Evolutionary conservation across 2,888 invertebrate species (phyloP).

Genomic region (Drosophila atripex): DNA sequence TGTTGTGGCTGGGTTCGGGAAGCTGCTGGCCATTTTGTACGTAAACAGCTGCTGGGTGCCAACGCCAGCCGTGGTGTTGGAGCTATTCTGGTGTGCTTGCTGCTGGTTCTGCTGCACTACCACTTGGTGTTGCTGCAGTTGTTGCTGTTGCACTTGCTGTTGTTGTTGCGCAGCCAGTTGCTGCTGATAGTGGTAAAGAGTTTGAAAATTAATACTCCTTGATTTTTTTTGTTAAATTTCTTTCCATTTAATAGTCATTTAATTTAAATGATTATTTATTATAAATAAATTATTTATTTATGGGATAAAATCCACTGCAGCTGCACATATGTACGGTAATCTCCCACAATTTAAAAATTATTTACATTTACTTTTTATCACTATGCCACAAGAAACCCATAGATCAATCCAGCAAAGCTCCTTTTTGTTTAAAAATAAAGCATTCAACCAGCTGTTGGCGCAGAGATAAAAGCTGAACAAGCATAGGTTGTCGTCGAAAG

Average conservation of each 20-base stretch:
- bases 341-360: no score
- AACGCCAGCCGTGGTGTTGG: conserved; percentile 85
- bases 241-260: no score
- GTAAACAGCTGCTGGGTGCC: conserved; percentile 90
- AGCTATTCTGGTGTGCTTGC: conserved; percentile 85
- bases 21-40: conserved; percentile 94
- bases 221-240: no score
- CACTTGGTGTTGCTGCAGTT: conserved; percentile 84
- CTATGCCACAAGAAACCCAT: not conserved
- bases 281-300: no score
- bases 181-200: conserved; percentile 85
- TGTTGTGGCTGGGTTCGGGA: conserved; percentile 89
- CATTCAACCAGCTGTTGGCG: conserved; percentile 26
- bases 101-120: conserved; percentile 85
- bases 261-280: no score
- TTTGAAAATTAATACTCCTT: conserved; percentile 84
- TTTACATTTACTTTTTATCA: no score
- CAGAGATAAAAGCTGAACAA: conserved; percentile 28
- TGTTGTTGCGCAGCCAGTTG: conserved; percentile 85
- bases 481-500: conserved; percentile 6
- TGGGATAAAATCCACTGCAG: no score
- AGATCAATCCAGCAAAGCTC: conserved; percentile 6
- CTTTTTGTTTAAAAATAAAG: conserved; percentile 29
- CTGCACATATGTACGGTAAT: no score
- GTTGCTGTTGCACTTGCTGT: conserved; percentile 84